Base-by-base conservation (phyloP, 2,888 invertebrate species). In the Agriotes lineatus region DNA sequence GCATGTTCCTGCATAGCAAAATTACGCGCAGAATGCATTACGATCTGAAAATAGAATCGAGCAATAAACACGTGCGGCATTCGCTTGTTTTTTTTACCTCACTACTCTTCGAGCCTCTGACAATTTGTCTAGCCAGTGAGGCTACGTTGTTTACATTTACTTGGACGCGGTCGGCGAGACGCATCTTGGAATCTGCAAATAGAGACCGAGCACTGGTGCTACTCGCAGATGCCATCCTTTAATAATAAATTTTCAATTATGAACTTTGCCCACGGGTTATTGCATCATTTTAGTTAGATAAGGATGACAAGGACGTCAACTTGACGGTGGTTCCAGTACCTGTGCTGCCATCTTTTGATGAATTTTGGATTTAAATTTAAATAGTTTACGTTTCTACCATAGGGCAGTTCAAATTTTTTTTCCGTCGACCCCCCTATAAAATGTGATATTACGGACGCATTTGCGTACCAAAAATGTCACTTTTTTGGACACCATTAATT, bases 141-240 rank as follows among this genome's bases (percentile, higher is more conserved):
- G 95, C 95, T 77, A 96, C 90, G 82, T 96, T 96, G 79, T 95
- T 96, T 70, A 97, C 92, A 83, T 96, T 96, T 0, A 94, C 92
- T 86, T 95, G 94, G 0, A 97, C 95, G 76, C 96, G 88, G 79
- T 96, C 96, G 19, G 94, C 93, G 70, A 96, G 84, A 58, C 96
- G 89, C 83, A 93, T 91, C 85, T 96, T 96, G 0, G 96, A 96
- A 81, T 97, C 96, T 5, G 91, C 90, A 81, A 96, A 96, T 66
- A 96, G 86, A 74, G 93, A 93, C 39, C 94, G 90, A 35, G 96
- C 96, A 85, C 95, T 95, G 73, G 94, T 94, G 79, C 94, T 95
- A 30, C 95, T 95, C 70, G 95, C 96, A 59, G 95, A 95, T 76
- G 95, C 92, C 96, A 96, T 96, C 33, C 14, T 61, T 56, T 45